A percentile compares a stretch with the other conserved stretches of the same genome.
Evolutionary conservation across 2,797 vertebrate species (phyloP).

Genomic region (Psittacula derbiana): DNA sequence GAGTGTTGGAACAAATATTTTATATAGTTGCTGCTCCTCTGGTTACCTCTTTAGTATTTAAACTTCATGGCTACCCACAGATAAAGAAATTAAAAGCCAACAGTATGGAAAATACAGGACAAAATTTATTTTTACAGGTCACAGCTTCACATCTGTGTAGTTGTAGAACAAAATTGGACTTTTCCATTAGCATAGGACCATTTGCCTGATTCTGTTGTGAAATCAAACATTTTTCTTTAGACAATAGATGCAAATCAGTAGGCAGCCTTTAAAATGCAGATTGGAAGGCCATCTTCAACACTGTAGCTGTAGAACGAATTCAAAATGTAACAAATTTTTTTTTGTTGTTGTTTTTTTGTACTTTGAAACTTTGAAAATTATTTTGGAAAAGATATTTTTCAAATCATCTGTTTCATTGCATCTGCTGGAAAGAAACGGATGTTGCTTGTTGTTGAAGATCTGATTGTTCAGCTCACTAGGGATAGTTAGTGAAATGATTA

Average conservation of each 20-base stretch:
- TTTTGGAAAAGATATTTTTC: background rate
- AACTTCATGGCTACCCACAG: background rate
- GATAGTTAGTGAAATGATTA: background rate
- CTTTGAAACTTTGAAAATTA: background rate
- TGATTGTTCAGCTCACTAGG: background rate
- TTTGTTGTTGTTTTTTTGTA: background rate
- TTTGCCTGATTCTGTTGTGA: background rate
- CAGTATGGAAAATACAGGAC: background rate
- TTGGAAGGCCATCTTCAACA: background rate
- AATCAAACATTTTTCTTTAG: background rate
- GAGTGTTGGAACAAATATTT: background rate
- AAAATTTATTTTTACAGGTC: background rate
- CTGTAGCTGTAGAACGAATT: background rate
- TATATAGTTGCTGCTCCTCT: background rate
- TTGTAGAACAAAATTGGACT: background rate
- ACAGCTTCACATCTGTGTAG: background rate
- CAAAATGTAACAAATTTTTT: background rate
- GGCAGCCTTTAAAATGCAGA: background rate
- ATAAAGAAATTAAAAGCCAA: background rate
- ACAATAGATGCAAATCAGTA: background rate
- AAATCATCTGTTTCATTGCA: accelerated
- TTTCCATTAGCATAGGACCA: background rate
- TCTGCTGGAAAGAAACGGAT: background rate
- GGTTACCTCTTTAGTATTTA: background rate
- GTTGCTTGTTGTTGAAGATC: background rate